Conservation (phyloP, 2,888 invertebrate genomes). For the Amphimallon solstitiale region DNA sequence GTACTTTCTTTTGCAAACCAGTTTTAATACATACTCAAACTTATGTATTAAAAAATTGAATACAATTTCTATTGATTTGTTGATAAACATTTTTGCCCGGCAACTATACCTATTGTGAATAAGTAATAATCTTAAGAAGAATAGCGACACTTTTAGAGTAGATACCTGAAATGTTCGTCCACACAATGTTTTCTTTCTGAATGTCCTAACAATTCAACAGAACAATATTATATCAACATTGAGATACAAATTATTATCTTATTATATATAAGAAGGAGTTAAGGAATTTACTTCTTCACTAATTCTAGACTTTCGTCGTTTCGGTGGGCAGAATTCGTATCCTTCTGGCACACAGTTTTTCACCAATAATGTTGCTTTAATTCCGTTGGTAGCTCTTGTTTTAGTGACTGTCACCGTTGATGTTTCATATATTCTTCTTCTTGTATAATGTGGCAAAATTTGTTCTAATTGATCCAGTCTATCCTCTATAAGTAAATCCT, state of each 20-base stretch:
- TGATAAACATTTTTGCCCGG: too few relatives aligned
- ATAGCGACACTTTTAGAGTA: too few relatives aligned
- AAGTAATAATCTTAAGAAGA: too few relatives aligned
- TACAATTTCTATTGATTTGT: too few relatives aligned
- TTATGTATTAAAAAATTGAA: too few relatives aligned
- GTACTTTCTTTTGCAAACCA: too few relatives aligned
- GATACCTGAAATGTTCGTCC: too few relatives aligned
- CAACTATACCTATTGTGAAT: too few relatives aligned
- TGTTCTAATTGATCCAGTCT: conserved; percentile 59
- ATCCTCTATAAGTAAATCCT: conserved; percentile 60
- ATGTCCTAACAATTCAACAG: too few relatives aligned
- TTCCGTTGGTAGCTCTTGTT: conserved; percentile 53
- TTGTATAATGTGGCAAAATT: conserved; percentile 59
- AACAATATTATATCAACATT: neutral
- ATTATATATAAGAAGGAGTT: neutral
- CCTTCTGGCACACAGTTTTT: conserved; percentile 61
- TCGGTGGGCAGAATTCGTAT: conserved; percentile 55
- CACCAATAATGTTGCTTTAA: conserved; percentile 58
- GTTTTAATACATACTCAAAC: too few relatives aligned
- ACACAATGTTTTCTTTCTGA: too few relatives aligned
- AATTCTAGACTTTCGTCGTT: conserved; percentile 32
- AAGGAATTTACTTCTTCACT: conserved; percentile 23
- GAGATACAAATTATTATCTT: neutral
- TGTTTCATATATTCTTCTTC: conserved; percentile 57
- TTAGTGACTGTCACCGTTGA: conserved; percentile 60